Percentiles rank a stretch among this genome's conserved stretches.
These are phyloP conservation scores for Chironex yamaguchii DNA, from an alignment of 30 jellyfish, hydroid and myxozoan species.

Conservation along the genomic window DNA sequence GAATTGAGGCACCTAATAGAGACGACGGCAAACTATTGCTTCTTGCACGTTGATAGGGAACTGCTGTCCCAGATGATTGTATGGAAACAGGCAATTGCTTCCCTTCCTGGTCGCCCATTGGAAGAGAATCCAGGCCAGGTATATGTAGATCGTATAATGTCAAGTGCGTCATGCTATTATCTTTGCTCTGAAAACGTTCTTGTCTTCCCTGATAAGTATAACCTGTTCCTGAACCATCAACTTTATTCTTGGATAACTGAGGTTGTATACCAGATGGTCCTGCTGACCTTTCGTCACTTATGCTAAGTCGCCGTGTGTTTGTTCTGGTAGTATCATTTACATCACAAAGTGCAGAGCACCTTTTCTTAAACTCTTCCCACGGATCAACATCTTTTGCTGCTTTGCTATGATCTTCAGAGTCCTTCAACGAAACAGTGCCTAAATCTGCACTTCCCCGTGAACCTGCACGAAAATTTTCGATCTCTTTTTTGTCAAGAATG, in stretches of 20 bases:
- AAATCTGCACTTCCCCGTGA: slow-evolving; percentile 68
- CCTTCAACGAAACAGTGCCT: slow-evolving; percentile 63
- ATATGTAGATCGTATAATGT: background rate
- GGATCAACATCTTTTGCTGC: background rate
- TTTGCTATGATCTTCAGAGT: background rate
- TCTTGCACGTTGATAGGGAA: background rate
- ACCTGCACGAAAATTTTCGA: background rate
- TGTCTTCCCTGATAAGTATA: background rate
- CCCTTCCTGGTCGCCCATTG: background rate
- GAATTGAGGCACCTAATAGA: background rate
- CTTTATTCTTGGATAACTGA: background rate
- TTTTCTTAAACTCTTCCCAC: background rate
- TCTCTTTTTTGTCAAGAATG: slow-evolving; percentile 20
- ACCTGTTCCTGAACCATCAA: background rate
- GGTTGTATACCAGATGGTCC: background rate
- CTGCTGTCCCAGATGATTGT: background rate
- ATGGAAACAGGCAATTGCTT: too few species aligned
- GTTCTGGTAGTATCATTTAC: too few species aligned
- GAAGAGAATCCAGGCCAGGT: background rate
- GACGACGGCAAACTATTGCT: background rate
- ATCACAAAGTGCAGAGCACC: background rate
- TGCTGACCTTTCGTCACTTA: background rate
- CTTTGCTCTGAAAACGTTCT: background rate
- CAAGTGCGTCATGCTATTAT: background rate
- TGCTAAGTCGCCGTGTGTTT: too few species aligned